Percentiles rank a stretch among this genome's conserved stretches.
Conservation (phyloP, 2,888 invertebrate genomes). For the Conomelus anceps region DNA sequence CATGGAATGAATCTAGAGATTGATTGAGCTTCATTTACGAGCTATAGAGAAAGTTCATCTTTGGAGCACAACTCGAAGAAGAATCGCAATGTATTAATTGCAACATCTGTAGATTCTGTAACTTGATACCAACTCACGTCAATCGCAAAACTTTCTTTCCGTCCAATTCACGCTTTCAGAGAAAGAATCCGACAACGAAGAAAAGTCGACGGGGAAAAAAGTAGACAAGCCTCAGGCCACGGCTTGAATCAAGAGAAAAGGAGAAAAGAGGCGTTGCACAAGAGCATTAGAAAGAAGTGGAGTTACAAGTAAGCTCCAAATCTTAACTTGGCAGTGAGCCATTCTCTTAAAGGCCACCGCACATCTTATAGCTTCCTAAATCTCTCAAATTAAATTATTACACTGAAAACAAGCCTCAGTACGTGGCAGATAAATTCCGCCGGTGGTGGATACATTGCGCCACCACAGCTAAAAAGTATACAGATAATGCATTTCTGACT, state of each 20-base stretch:
- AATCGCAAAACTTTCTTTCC: not conserved
- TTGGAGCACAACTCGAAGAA: not conserved
- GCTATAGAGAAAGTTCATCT: not conserved
- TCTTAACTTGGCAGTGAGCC: not conserved
- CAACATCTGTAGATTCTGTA: not conserved
- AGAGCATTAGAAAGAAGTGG: not conserved
- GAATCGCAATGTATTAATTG: not conserved
- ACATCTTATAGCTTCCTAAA: constrained; percentile 4
- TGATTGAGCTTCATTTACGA: not conserved
- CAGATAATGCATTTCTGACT: not conserved
- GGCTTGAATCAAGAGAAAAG: too few species aligned
- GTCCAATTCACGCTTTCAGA: not conserved
- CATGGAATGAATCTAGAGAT: not conserved
- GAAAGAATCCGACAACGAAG: not conserved
- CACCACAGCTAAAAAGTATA: not conserved
- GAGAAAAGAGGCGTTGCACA: not conserved
- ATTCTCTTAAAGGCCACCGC: not conserved
- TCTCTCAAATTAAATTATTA: constrained; percentile 13
- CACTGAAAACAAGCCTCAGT: constrained; percentile 1
- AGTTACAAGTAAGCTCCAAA: not conserved
- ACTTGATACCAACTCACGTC: not conserved
- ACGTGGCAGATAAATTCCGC: not conserved
- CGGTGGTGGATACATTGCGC: not conserved
- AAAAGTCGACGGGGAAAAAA: not conserved
- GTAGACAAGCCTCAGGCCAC: not conserved